Evolutionary conservation across 92 coral and sea anemone species (phyloP), one percentile per base, ranked within the genome.

Genomic region (Pocillopora meandrina): DNA sequence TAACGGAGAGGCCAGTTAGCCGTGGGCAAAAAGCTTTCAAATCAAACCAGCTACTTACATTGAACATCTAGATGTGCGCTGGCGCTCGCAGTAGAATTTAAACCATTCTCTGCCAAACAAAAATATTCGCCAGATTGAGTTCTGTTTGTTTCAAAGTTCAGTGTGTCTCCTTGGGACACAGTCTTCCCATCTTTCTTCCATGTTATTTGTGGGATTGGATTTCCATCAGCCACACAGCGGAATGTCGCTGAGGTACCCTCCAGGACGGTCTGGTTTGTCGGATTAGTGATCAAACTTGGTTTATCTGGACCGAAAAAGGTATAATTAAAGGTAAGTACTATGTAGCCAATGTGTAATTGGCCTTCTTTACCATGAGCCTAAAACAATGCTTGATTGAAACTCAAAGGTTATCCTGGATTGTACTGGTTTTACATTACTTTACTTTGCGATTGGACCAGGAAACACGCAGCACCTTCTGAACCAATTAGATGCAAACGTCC

Each of bases 111-210:
- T 56, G 63, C 78, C 21, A 20, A 52, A 74, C 78, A 74, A 62
- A 61, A 74, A 62, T 74, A 74, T 74, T 56, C 57, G 56, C 78
- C 78, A 20, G 78, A 74, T 2, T 74, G 64, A 74, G 21, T 23
- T 12, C 78, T 74, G 35, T 52, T 21, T 15, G 64, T 13, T 23
- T 74, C 78, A 19, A 74, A 17, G 77, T 31, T 73, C 33, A 55
- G 18, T 52, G 61, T 20, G 10, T 55, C 26, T 20, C 35, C 77
- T 49, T 9, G 1, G 49, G 5, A 35, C 35, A 73, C 77, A 55
- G 35, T 73, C 36, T 73, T 73, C 26, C 77, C 77, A 73, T 73
- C 77, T 52, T 55, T 73, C 23, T 7, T 49, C 77, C 77, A 73
- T 19, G 61, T 52, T 73, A 73, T 73, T 61, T 73, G 49, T n/a